Percentiles rank a stretch among this genome's conserved stretches.
Conservation (phyloP, 2,888 invertebrate genomes). For the Himalopsyche anomala region DNA sequence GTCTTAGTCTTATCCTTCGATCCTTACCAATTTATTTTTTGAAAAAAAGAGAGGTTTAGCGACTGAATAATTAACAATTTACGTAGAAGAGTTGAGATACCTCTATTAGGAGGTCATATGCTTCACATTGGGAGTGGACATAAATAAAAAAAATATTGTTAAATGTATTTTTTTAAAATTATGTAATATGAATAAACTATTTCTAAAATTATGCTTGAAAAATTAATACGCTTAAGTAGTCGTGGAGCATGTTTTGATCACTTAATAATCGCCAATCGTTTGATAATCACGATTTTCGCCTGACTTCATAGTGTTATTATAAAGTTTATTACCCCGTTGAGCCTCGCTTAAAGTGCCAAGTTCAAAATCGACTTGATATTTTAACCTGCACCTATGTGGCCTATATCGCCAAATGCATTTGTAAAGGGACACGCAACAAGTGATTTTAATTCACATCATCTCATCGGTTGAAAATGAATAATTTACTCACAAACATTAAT, state of each 20-base stretch:
- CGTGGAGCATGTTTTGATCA: not conserved
- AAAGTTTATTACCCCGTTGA: not conserved
- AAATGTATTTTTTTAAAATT: too few relatives aligned
- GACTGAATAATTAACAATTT: too few relatives aligned
- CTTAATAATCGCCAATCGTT: not conserved
- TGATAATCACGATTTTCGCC: constrained; percentile 30
- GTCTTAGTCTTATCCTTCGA: too few relatives aligned
- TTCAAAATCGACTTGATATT: constrained; percentile 30
- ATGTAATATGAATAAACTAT: too few relatives aligned
- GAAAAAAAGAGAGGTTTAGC: too few relatives aligned
- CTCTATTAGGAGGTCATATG: too few relatives aligned
- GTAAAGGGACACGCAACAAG: not conserved
- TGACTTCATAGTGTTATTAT: not conserved
- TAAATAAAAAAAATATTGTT: too few relatives aligned
- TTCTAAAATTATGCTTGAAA: not conserved
- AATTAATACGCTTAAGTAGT: not conserved
- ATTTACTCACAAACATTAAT: too few relatives aligned
- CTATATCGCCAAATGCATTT: constrained; percentile 1
- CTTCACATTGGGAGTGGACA: too few relatives aligned
- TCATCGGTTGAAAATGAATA: too few relatives aligned
- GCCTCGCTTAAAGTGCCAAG: constrained; percentile 3
- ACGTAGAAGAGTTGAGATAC: too few relatives aligned
- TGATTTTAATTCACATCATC: not conserved
- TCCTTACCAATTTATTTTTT: too few relatives aligned
- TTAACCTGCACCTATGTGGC: constrained; percentile 3